Evolutionary conservation across 2,888 invertebrate species (phyloP).

Genomic region (Tolmerus cingulatus): DNA sequence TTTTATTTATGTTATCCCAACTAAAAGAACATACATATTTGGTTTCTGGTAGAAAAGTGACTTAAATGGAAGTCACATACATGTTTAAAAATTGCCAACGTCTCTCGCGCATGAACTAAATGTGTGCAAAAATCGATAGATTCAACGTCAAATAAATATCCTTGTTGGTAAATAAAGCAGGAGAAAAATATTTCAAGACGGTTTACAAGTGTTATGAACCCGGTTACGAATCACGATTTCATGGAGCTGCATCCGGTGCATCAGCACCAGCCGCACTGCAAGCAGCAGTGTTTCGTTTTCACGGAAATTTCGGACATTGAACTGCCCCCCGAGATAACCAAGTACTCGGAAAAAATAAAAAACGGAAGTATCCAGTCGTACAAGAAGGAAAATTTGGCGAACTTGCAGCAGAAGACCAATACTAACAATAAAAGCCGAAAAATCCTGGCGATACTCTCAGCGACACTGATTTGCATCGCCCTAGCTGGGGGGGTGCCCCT

Average conservation of each 20-base stretch:
- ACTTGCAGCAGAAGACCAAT: constrained; percentile 14
- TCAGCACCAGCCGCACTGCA: constrained; percentile 59
- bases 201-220: constrained; percentile 54
- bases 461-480: constrained; percentile 59
- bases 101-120: constrained; percentile 4
- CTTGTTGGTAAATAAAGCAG: constrained; percentile 38
- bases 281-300: constrained; percentile 63
- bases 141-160: not conserved
- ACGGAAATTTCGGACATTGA: constrained; percentile 64
- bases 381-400: constrained; percentile 56
- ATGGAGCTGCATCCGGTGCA: constrained; percentile 61
- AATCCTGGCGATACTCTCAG: constrained; percentile 56
- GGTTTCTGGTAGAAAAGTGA: not conserved
- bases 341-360: constrained; percentile 61
- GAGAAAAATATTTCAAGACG: not conserved
- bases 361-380: constrained; percentile 59
- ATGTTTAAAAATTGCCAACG: not conserved
- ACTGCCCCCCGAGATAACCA: constrained; percentile 62
- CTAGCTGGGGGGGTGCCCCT: constrained; percentile 65
- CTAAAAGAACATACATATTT: too few species aligned
- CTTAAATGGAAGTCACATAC: not conserved
- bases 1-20: too few species aligned
- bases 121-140: not conserved
- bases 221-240: constrained; percentile 62
- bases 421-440: constrained; percentile 55